Conservation (phyloP, 2,113 vertebrate species). For the Fukomys damarensis region DNA sequence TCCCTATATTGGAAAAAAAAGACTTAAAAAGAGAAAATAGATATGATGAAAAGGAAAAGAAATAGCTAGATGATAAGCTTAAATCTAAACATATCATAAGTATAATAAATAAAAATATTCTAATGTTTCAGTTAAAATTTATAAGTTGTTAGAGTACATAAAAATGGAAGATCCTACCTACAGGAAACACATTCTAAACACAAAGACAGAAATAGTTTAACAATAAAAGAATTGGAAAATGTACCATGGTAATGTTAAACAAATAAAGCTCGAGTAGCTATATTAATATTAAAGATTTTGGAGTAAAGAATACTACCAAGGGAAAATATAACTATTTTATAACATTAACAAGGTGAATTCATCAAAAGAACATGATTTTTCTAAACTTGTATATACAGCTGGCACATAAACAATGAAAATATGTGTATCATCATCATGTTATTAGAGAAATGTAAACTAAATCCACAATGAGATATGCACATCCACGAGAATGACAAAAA, state of each 20-base stretch:
- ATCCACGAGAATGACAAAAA: background rate
- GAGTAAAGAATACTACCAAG: conserved; percentile 16
- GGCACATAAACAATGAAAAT: background rate
- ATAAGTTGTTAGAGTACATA: conserved; percentile 2
- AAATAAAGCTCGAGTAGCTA: background rate
- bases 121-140: background rate
- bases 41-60: background rate
- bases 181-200: background rate
- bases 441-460: conserved; percentile 42
- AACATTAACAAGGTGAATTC: conserved; percentile 1
- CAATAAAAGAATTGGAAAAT: background rate
- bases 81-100: background rate
- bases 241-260: background rate
- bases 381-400: background rate
- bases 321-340: conserved; percentile 16
- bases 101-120: background rate
- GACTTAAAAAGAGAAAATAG: background rate
- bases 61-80: background rate
- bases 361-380: background rate
- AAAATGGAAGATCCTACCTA: background rate
- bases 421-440: background rate
- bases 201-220: background rate
- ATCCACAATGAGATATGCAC: background rate
- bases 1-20: no score
- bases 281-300: conserved; percentile 18